Evolutionary conservation across 2,888 invertebrate species (phyloP).

Genomic region (Mimumesa dahlbomi): DNA sequence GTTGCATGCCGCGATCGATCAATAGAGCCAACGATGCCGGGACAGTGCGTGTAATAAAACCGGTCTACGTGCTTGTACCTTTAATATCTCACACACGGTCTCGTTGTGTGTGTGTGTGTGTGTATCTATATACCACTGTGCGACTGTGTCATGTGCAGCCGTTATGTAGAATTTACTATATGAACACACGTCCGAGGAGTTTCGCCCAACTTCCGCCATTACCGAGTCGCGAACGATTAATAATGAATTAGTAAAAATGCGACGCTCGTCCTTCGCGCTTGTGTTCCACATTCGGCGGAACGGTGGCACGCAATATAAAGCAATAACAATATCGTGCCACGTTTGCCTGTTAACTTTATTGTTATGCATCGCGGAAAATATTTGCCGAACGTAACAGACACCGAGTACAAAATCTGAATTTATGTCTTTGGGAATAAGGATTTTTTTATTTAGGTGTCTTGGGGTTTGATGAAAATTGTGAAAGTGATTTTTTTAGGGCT

Average conservation of each 20-base stretch:
- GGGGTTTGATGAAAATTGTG: too few relatives aligned
- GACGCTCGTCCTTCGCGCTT: neutral
- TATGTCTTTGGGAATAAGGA: too few relatives aligned
- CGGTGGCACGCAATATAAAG: neutral
- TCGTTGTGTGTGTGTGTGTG: too few relatives aligned
- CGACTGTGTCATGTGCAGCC: neutral
- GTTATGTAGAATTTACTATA: neutral
- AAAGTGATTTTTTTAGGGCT: too few relatives aligned
- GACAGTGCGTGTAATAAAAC: conserved; percentile 17
- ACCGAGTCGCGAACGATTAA: neutral
- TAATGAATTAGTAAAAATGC: neutral
- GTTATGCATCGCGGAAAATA: too few relatives aligned
- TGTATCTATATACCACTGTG: conserved; percentile 3
- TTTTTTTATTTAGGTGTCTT: too few relatives aligned
- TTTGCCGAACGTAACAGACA: too few relatives aligned
- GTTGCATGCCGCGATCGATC: conserved; percentile 36
- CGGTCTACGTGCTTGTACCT: conserved; percentile 13
- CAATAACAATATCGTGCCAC: too few relatives aligned
- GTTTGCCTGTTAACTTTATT: too few relatives aligned
- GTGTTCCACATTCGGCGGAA: neutral
- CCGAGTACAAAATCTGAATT: too few relatives aligned
- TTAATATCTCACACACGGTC: conserved; percentile 5
- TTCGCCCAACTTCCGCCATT: neutral
- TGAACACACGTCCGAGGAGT: neutral
- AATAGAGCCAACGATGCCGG: conserved; percentile 7